Evolutionary conservation across 2,797 vertebrate genomes (phyloP), one percentile per base, ranked within the genome.

Genomic region (Chaetodon trifasciatus): DNA sequence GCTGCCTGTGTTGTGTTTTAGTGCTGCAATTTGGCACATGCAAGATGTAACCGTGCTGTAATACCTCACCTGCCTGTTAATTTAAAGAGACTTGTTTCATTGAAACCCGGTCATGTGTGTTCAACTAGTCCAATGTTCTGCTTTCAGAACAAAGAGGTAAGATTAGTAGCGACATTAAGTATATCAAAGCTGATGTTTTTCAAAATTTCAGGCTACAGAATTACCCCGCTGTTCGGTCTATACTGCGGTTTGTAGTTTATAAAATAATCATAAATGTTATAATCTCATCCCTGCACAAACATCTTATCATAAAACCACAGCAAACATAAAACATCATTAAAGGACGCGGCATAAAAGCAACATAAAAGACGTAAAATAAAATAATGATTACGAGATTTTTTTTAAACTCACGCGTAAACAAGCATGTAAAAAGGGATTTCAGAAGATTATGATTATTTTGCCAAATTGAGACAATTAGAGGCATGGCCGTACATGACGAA

Each of bases 271-370:
- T 74, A 90, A 87, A 87, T 70, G 86, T 85, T 67, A 75, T 82
- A 89, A 91, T 93, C 89, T 81, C 66, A 60, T 75, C 83, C 24
- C 58, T 58, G 84, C 87, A 83, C 82, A 86, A 85, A 84, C 85
- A 77, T 87, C 78, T 91, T 91, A 92, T 90, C 89, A 58, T 81
- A 70, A 86, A 83, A 75, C 75, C 70, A 49, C 77, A 79, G 78
- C 53, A 49, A 78, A 78, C 78, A 72, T 74, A 79, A 84, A 87
- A 81, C 50, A 63, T 84, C 52, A 88, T 83, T 67, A 87, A 88
- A 88, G 47, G 64, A 63, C n/a, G 6, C 37, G 70, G 87, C 73
- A 89, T 84, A 78, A 89, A 89, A 87, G 70, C 61, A 74, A 76
- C 81, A 89, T 87, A 69, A 88, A 84, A 79, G 74, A 76, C 76